Evolutionary conservation across 2,797 vertebrate species (phyloP), one percentile per base, ranked within the genome.

Genomic region (Cichlasoma orientale): DNA sequence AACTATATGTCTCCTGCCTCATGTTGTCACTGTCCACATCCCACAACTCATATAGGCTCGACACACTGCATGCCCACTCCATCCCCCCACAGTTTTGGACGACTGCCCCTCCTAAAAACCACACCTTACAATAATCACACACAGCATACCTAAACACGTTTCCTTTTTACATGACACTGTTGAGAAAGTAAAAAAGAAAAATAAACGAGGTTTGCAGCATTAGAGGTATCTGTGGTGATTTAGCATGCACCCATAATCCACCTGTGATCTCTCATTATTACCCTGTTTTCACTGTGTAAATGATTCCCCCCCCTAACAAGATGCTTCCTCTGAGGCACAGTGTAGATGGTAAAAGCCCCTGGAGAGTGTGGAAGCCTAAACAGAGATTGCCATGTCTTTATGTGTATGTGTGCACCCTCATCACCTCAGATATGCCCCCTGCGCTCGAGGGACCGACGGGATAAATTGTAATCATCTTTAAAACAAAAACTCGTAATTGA

Each of bases 1-100:
- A 85, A 82, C 78, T 83, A 88, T 90, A 61, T 81, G 68, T 82
- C 73, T 89, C 75, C 77, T 84, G 79, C 81, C 86, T 92, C 80
- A 73, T 85, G 56, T 54, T 80, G 82, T 77, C 69, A 52, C 59
- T 71, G 63, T 66, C 83, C 78, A 79, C 74, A 72, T 79, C 75
- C 72, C 58, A 66, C 74, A 79, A 52, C 63, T 87, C 85, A 81
- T 81, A 85, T 59, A 74, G n/a, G 71, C 76, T 72, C 25, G n/a
- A 85, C 78, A 87, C 53, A 82, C 23, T 61, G 53, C 74, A 53
- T 78, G 77, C 72, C 74, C 38, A 56, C 53, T 75, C 52, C 72
- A 80, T 83, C 75, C 82, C 68, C 72, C 36, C 53, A 36, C 41
- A 33, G 38, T 72, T 71, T 72, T 83, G n/a, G 55, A 82, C 78